A percentile compares a stretch with the other conserved stretches of the same genome.
These are phyloP conservation scores for Notolabrus celidotus DNA, from an alignment of 2,797 vertebrate genomes.

Conservation along the genomic window DNA sequence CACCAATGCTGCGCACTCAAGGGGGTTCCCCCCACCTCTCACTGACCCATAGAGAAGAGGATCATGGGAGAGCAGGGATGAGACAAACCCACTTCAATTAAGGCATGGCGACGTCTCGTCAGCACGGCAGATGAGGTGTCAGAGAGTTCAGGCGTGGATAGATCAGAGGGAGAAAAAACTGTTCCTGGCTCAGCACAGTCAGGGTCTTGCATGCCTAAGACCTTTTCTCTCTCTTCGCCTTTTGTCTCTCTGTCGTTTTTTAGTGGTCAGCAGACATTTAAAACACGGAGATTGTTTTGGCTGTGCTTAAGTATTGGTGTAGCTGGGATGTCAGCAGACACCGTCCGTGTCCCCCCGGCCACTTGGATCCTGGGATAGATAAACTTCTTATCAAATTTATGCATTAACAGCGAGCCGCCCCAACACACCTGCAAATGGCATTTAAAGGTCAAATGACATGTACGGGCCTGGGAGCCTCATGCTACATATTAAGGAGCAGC, in stretches of 20 bases:
- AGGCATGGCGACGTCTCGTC: slow-evolving; percentile 82
- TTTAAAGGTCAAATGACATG: slow-evolving; percentile 80
- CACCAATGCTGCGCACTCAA: slow-evolving; percentile 76
- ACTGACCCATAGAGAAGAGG: slow-evolving; percentile 85
- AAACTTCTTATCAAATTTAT: slow-evolving; percentile 75
- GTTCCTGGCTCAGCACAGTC: slow-evolving; percentile 78
- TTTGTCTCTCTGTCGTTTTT: slow-evolving; percentile 41
- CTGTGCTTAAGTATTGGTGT: slow-evolving; percentile 38
- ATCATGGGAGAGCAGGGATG: slow-evolving; percentile 83
- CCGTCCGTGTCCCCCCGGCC: slow-evolving; percentile 38
- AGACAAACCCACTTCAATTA: slow-evolving; percentile 88
- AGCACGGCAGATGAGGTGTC: slow-evolving; percentile 86
- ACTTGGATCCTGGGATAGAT: slow-evolving; percentile 63
- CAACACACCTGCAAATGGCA: slow-evolving; percentile 76
- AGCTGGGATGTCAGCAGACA: slow-evolving; percentile 30
- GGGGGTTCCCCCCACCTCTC: slow-evolving; percentile 81
- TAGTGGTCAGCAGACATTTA: slow-evolving; percentile 49
- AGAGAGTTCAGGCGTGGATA: slow-evolving; percentile 82
- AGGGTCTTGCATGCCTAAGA: slow-evolving; percentile 56
- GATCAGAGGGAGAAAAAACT: slow-evolving; percentile 73
- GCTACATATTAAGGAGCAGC: slow-evolving; percentile 47
- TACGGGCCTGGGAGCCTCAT: slow-evolving; percentile 47
- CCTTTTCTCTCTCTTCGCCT: slow-evolving; percentile 52
- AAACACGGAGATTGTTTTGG: slow-evolving; percentile 49
- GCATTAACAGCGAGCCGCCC: slow-evolving; percentile 62